phyloP scores from a whole-genome alignment of 2,888 invertebrate species.

The Polydrusus tereticollis region DNA sequence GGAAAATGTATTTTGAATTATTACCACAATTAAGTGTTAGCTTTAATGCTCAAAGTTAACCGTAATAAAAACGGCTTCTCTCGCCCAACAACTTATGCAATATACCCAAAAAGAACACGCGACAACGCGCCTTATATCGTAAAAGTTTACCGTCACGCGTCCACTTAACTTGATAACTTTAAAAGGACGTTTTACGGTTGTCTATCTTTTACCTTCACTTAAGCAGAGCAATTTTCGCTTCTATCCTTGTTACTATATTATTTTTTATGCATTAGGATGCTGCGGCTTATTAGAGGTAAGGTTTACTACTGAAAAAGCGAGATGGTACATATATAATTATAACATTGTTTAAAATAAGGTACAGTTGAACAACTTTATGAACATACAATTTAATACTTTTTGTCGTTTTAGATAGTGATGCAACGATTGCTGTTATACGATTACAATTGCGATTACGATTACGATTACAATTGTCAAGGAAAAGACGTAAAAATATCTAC shows the following conservation, averaged over 20 bases:
- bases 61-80: conserved; percentile 9
- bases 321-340: no score
- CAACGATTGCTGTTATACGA: no score
- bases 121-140: conserved; percentile 28
- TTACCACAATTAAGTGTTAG: conserved; percentile 10
- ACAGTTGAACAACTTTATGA: no score
- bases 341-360: no score
- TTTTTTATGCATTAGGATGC: conserved; percentile 4
- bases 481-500: no score
- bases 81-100: conserved; percentile 10
- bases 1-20: conserved; percentile 3
- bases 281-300: not conserved
- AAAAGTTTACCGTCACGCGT: conserved; percentile 34
- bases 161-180: conserved; percentile 38
- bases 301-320: no score
- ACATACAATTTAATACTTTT: no score
- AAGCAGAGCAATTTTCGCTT: not conserved
- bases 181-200: conserved; percentile 34
- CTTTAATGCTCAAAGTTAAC: not conserved
- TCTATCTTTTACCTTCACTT: not conserved
- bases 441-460: no score
- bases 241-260: not conserved
- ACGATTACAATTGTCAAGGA: no score
- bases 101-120: conserved; percentile 14
- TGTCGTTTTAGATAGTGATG: no score